Evolutionary conservation across 2,113 vertebrate species (phyloP).

Genomic region (Pyxicephalus adspersus): DNA sequence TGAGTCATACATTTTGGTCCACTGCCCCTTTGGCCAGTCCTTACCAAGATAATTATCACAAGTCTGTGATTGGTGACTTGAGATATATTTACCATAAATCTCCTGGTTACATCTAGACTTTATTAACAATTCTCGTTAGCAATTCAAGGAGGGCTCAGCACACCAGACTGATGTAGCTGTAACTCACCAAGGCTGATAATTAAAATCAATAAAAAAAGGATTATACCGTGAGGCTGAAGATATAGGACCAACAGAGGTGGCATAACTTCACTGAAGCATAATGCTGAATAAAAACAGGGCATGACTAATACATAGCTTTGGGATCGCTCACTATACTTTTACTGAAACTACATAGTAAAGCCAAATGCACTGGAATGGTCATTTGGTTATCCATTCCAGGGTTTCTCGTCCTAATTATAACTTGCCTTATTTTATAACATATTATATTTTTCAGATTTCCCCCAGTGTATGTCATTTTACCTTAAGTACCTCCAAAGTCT

Average conservation of each 20-base stretch:
- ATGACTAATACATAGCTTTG: no score
- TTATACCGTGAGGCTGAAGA: conserved; percentile 24
- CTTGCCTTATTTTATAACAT: no score
- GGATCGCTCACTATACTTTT: no score
- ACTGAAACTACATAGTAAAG: no score
- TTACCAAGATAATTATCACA: background rate
- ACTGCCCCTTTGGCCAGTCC: background rate
- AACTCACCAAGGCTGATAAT: conserved; percentile 43
- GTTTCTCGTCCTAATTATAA: no score
- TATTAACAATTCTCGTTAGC: conserved; percentile 52
- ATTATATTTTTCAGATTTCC: no score
- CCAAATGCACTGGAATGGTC: no score
- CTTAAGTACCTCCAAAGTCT: no score
- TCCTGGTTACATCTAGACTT: conserved; percentile 1
- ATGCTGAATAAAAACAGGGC: background rate
- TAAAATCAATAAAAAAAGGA: conserved; percentile 52
- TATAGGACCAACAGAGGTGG: conserved; percentile 9
- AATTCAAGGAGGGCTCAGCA: conserved; percentile 43
- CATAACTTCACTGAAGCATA: background rate
- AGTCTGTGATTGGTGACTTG: conserved; percentile 11
- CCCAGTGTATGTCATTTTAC: no score
- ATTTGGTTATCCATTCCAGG: no score
- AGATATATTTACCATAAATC: conserved; percentile 20
- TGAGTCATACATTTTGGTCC: background rate
- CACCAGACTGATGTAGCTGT: conserved; percentile 32